Evolutionary conservation across 2,113 vertebrate genomes (phyloP).

Genomic region (Larimichthys crocea): DNA sequence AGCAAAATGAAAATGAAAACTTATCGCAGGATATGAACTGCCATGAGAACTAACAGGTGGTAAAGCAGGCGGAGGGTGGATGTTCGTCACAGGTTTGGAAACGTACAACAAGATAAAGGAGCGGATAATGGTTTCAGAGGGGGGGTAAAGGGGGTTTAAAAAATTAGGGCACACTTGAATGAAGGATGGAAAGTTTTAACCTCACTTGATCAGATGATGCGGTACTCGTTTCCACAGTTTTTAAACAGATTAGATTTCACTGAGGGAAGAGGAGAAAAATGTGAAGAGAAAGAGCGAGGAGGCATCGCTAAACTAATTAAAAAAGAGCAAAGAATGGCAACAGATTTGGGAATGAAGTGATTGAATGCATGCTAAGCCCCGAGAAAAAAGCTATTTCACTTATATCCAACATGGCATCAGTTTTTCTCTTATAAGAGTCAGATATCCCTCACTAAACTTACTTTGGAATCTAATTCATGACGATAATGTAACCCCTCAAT

Average conservation of each 20-base stretch:
- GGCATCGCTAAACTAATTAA: constrained; percentile 18
- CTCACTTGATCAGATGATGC: constrained; percentile 11
- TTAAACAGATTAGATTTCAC: constrained; percentile 20
- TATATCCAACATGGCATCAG: neutral
- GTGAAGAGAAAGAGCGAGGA: neutral
- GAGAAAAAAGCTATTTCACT: neutral
- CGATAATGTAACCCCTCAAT: neutral
- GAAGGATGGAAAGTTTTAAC: neutral
- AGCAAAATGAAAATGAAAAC: constrained; percentile 33
- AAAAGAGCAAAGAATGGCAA: constrained; percentile 12
- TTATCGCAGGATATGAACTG: neutral
- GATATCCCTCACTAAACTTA: neutral
- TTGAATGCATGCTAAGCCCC: neutral
- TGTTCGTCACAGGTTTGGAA: constrained; percentile 7
- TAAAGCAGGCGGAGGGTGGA: neutral
- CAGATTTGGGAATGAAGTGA: neutral
- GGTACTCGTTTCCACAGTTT: neutral
- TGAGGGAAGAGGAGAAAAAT: neutral
- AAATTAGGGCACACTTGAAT: neutral
- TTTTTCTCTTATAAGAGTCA: neutral
- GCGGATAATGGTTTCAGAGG: neutral
- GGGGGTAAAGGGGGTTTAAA: neutral
- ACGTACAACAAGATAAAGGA: neutral
- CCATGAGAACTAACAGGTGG: constrained; percentile 17
- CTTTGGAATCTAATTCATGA: neutral